phyloP scores from a whole-genome alignment of 2,113 vertebrate species.

The Falco punctatus region DNA sequence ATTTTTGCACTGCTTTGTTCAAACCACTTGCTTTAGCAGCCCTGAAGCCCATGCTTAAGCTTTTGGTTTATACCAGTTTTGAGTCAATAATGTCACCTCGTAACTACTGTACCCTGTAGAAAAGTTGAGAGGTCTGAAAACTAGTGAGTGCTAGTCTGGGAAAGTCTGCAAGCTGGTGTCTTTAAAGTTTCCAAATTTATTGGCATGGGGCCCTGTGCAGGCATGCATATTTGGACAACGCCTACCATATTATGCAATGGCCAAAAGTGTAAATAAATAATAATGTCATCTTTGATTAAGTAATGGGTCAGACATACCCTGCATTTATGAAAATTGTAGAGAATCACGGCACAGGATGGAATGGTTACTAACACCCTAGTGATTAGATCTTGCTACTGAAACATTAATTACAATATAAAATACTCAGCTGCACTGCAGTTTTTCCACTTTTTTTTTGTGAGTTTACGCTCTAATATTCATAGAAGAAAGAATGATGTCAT shows the following conservation, averaged over 20 bases:
- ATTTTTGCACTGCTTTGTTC: neutral
- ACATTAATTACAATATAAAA: neutral
- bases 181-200: neutral
- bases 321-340: neutral
- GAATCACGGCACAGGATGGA: neutral
- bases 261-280: neutral
- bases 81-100: neutral
- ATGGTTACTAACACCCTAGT: neutral
- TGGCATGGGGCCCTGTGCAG: neutral
- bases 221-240: neutral
- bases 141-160: neutral
- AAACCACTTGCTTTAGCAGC: neutral
- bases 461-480: neutral
- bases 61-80: neutral
- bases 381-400: neutral
- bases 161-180: neutral
- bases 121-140: neutral
- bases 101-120: neutral
- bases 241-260: neutral
- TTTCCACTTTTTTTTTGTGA: neutral
- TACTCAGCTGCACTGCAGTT: neutral
- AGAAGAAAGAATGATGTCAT: conserved; percentile 27
- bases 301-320: neutral
- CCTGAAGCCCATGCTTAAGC: neutral
- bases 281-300: neutral